These are phyloP conservation scores for Coptodon rendalli DNA, from an alignment of 2,113 vertebrate species.

Conservation along the genomic window DNA sequence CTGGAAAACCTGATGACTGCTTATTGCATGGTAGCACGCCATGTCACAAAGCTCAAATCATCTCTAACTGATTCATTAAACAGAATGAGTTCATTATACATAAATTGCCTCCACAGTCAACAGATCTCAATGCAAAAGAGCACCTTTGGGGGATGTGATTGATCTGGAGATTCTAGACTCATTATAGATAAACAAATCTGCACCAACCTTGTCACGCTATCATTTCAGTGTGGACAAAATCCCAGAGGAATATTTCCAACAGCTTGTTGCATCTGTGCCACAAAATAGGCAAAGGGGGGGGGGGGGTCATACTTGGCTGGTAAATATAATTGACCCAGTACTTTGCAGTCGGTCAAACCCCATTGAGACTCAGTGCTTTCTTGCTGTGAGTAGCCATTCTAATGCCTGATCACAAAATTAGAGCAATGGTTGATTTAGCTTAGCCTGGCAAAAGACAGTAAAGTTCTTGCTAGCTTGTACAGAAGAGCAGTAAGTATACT, in stretches of 20 bases:
- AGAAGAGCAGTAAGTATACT: fast-evolving
- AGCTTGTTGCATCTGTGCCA: neutral
- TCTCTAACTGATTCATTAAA: neutral
- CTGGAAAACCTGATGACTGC: neutral
- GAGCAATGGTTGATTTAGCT: neutral
- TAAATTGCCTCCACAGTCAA: neutral
- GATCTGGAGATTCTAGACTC: neutral
- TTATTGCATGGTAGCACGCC: fast-evolving
- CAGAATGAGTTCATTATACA: neutral
- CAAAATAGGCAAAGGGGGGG: neutral
- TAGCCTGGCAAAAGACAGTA: neutral
- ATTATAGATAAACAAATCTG: neutral
- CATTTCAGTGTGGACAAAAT: neutral
- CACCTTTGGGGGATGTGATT: neutral
- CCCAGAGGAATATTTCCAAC: fast-evolving
- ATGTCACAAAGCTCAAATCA: neutral
- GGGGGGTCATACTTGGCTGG: neutral
- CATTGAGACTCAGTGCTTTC: neutral
- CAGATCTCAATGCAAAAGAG: neutral
- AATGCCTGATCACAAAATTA: neutral
- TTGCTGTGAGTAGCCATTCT: neutral
- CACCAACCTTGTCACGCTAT: neutral
- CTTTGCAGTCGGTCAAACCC: neutral
- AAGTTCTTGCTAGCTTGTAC: neutral
- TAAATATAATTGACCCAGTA: neutral